Percentiles rank a stretch among this genome's conserved stretches.
Conservation (phyloP, 2,888 invertebrate genomes). For the Palloptera scutellata region DNA sequence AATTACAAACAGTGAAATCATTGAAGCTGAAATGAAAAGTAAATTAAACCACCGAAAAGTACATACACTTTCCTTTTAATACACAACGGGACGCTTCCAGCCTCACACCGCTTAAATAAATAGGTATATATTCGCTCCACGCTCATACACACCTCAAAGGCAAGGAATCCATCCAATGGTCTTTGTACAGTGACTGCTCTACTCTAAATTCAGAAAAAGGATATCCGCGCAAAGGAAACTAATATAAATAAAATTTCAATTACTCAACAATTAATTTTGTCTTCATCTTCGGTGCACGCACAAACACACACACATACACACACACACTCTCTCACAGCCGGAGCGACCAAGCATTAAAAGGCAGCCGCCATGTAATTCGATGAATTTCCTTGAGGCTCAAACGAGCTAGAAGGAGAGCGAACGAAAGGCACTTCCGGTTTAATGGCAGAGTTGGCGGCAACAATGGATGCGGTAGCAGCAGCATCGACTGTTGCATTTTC, state of each 20-base stretch:
- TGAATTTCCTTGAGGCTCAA: too few relatives aligned
- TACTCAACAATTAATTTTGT: conserved; percentile 65
- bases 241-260: conserved; percentile 65
- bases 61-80: background rate
- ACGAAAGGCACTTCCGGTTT: too few relatives aligned
- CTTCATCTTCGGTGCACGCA: conserved; percentile 38
- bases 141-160: too few relatives aligned
- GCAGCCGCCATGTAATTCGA: too few relatives aligned
- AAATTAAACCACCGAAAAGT: conserved; percentile 19
- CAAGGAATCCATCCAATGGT: too few relatives aligned
- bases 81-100: background rate
- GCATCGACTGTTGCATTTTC: too few relatives aligned
- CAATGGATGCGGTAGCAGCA: too few relatives aligned
- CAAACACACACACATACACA: background rate
- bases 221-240: conserved; percentile 49
- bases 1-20: conserved; percentile 11
- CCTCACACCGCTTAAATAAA: background rate
- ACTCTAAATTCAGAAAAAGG: background rate
- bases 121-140: background rate
- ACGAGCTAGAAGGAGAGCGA: too few relatives aligned
- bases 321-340: background rate
- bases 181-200: too few relatives aligned
- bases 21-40: conserved; percentile 28
- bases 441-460: too few relatives aligned
- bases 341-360: background rate